These are phyloP conservation scores for Agrypnia vestita DNA, from an alignment of 1,140 invertebrate genomes.

Conservation along the genomic window DNA sequence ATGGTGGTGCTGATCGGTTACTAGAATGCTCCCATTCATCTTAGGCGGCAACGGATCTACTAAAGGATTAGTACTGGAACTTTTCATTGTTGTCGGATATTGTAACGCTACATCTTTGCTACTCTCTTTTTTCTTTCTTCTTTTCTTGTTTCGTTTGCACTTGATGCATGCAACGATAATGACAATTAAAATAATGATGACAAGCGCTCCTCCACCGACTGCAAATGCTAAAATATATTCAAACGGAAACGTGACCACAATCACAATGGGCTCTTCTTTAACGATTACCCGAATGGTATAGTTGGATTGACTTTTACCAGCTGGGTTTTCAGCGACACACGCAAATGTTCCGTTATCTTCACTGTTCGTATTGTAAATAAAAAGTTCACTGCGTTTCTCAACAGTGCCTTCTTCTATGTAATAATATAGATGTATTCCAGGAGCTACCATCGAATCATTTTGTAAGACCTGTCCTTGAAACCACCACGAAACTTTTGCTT, in stretches of 20 bases:
- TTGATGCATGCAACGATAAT: slow-evolving; percentile 76
- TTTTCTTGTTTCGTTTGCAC: slow-evolving; percentile 75
- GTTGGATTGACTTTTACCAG: slow-evolving; percentile 83
- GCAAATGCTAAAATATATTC: slow-evolving; percentile 81
- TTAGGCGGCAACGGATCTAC: slow-evolving; percentile 60
- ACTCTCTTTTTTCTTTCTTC: slow-evolving; percentile 74
- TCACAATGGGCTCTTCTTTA: slow-evolving; percentile 80
- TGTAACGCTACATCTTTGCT: slow-evolving; percentile 70
- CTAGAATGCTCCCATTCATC: slow-evolving; percentile 70
- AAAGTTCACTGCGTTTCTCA: slow-evolving; percentile 83
- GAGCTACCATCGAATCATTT: slow-evolving; percentile 78
- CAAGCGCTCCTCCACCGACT: slow-evolving; percentile 74
- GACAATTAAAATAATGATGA: slow-evolving; percentile 76
- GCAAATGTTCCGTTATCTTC: slow-evolving; percentile 88
- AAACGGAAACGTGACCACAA: slow-evolving; percentile 77
- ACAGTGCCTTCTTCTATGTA: slow-evolving; percentile 79
- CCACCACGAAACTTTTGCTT: slow-evolving; percentile 85
- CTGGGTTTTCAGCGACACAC: slow-evolving; percentile 87
- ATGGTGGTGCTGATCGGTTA: slow-evolving; percentile 70
- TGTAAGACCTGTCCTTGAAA: slow-evolving; percentile 84
- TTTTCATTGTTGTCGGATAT: slow-evolving; percentile 69
- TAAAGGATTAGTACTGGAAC: slow-evolving; percentile 66
- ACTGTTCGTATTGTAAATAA: slow-evolving; percentile 81
- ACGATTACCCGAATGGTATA: slow-evolving; percentile 84
- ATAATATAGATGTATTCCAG: slow-evolving; percentile 78